Percentiles rank a stretch among this genome's conserved stretches.
Conservation (phyloP, 2,113 vertebrate genomes). For the Buteo buteo region DNA sequence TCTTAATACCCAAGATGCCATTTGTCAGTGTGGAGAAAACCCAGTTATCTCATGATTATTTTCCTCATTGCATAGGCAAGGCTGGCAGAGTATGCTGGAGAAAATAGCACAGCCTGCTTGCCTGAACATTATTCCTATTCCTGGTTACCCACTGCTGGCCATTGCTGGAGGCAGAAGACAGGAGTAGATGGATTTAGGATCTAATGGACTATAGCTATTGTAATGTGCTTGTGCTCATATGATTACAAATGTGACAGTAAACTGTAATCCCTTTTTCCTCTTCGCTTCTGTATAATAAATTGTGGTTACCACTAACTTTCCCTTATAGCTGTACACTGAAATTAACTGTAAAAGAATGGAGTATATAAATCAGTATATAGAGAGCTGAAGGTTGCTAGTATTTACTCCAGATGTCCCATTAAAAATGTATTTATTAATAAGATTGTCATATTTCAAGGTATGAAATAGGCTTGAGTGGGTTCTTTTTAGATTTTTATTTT, state of each 20-base stretch:
- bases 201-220: not conserved
- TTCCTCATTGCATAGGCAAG: not conserved
- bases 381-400: not conserved
- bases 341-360: not conserved
- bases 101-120: not conserved
- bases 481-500: not conserved
- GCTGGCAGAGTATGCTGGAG: not conserved
- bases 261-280: not conserved
- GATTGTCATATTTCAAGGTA: not conserved
- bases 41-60: not conserved
- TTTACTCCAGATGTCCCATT: not conserved
- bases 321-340: not conserved
- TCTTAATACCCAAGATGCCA: not conserved
- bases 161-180: not conserved
- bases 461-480: not conserved
- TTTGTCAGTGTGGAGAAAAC: not conserved
- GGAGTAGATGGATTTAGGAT: not conserved
- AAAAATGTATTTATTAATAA: not conserved
- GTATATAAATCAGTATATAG: not conserved
- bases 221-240: not conserved
- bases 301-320: not conserved
- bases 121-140: not conserved
- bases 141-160: not conserved
- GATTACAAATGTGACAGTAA: not conserved
- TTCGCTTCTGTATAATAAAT: not conserved